These are phyloP conservation scores for Palaemon carinicauda DNA, from an alignment of 1,140 invertebrate genomes.

Conservation along the genomic window DNA sequence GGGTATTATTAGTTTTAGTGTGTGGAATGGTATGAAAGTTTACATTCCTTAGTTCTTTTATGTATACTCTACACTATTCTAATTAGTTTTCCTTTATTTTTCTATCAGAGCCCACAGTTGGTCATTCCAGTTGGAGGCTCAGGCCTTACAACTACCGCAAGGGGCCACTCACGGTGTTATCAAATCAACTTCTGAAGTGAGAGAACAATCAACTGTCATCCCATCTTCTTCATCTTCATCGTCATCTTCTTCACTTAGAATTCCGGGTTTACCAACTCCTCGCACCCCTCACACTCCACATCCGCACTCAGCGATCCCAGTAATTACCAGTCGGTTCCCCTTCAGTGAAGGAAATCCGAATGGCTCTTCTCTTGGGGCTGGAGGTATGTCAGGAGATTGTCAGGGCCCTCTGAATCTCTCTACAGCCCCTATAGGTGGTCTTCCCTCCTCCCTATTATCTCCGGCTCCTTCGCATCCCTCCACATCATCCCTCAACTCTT, in stretches of 20 bases:
- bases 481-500: constrained; percentile 63
- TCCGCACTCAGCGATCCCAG: constrained; percentile 59
- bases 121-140: constrained; percentile 56
- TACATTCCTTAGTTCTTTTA: too few relatives aligned
- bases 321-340: constrained; percentile 58
- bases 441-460: constrained; percentile 61
- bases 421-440: constrained; percentile 47
- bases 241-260: constrained; percentile 49
- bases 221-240: constrained; percentile 40
- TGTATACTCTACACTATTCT: too few relatives aligned
- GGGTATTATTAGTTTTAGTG: too few relatives aligned
- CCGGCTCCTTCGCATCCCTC: constrained; percentile 63
- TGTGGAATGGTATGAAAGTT: too few relatives aligned
- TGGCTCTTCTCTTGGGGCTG: constrained; percentile 9
- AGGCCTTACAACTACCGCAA: constrained; percentile 36
- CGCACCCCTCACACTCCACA: constrained; percentile 59
- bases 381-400: constrained; percentile 22
- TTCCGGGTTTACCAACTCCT: constrained; percentile 57
- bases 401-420: constrained; percentile 51
- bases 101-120: constrained; percentile 58
- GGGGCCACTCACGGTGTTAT: constrained; percentile 33
- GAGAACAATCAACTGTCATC: constrained; percentile 29
- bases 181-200: constrained; percentile 41
- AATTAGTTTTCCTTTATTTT: background rate
- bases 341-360: constrained; percentile 53